Evolutionary conservation across 2,797 vertebrate genomes (phyloP).

Genomic region (Sebastes minor): DNA sequence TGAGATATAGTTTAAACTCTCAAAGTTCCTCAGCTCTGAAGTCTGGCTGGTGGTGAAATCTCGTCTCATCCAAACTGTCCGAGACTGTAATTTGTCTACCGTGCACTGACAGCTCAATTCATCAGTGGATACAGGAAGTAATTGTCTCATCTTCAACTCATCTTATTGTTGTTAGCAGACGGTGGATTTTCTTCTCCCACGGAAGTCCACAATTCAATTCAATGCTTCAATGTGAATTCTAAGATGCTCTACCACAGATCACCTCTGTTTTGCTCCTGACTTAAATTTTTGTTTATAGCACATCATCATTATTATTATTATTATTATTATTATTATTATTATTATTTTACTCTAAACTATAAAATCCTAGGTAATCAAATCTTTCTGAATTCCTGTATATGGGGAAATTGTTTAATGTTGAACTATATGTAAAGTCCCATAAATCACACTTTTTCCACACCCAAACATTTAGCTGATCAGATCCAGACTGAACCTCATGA

Average conservation of each 20-base stretch:
- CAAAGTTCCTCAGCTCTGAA: background rate
- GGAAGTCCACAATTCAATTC: background rate
- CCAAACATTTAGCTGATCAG: background rate
- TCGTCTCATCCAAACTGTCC: background rate
- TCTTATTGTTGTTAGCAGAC: constrained; percentile 11
- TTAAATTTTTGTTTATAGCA: too few relatives aligned
- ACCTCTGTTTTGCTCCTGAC: background rate
- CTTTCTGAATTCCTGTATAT: background rate
- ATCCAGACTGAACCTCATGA: background rate
- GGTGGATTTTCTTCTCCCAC: background rate
- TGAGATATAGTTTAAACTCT: background rate
- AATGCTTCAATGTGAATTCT: background rate
- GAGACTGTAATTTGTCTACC: background rate
- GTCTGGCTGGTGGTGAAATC: background rate
- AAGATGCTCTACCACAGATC: constrained; percentile 1
- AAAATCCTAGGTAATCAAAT: background rate
- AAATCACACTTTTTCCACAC: background rate
- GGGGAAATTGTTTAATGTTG: background rate
- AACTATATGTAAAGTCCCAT: background rate
- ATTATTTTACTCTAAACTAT: background rate
- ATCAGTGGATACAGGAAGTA: constrained; percentile 24
- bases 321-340: too few relatives aligned
- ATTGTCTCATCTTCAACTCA: constrained; percentile 30
- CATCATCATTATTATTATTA: too few relatives aligned
- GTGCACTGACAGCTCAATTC: constrained; percentile 8